Percentiles rank a stretch among this genome's conserved stretches.
phyloP scores from a whole-genome alignment of 2,113 vertebrate genomes.

The Pyrgilauda ruficollis region DNA sequence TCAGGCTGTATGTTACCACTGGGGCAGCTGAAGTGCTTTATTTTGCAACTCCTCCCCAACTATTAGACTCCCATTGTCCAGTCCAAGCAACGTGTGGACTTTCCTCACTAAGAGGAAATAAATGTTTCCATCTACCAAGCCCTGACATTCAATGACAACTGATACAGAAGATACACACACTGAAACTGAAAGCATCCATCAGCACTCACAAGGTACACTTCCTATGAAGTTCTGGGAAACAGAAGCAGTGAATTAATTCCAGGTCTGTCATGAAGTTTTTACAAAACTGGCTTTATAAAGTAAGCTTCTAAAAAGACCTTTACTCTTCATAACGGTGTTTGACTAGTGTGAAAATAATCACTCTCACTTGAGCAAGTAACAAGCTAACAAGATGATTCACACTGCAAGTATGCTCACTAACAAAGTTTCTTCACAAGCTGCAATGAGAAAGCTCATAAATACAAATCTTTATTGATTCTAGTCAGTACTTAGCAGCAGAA shows the following conservation, averaged over 20 bases:
- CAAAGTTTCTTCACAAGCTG: not conserved
- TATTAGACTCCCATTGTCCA: not conserved
- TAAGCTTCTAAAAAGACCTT: not conserved
- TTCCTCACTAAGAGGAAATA: too few relatives aligned
- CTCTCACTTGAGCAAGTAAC: not conserved
- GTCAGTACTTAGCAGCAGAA: not conserved
- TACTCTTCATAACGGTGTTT: not conserved
- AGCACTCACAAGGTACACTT: not conserved
- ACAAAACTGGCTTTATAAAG: not conserved
- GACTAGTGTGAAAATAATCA: not conserved
- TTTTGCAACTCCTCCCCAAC: not conserved
- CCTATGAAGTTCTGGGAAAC: rapidly evolving
- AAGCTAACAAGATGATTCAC: not conserved
- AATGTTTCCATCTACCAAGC: not conserved
- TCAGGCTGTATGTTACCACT: not conserved
- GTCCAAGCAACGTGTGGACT: not conserved
- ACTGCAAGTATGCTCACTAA: not conserved
- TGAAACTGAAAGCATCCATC: not conserved
- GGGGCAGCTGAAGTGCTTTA: not conserved
- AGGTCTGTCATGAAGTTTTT: not conserved
- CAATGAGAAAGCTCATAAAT: not conserved
- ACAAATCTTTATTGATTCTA: not conserved
- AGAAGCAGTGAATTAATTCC: not conserved
- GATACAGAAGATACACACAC: not conserved
- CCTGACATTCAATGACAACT: too few relatives aligned